phyloP scores from a whole-genome alignment of 2,797 vertebrate species.

The Streptopelia turtur region DNA sequence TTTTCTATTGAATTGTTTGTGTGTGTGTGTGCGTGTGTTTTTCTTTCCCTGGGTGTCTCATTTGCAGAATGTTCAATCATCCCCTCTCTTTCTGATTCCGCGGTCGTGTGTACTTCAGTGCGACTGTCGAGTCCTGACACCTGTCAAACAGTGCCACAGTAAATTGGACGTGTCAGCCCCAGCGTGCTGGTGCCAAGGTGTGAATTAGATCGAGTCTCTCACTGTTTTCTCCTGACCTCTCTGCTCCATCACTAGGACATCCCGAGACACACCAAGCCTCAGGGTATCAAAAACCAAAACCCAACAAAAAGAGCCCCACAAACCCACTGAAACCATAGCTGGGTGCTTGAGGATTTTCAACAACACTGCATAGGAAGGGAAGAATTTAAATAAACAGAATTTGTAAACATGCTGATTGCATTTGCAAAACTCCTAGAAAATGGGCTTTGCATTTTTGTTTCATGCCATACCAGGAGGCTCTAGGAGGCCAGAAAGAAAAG shows the following conservation, averaged over 20 bases:
- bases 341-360: background rate
- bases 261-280: background rate
- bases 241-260: slow-evolving; percentile 37
- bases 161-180: slow-evolving; percentile 72
- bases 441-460: background rate
- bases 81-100: slow-evolving; percentile 12
- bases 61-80: slow-evolving; percentile 67
- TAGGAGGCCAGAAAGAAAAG: background rate
- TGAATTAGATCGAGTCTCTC: slow-evolving; percentile 70
- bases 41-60: slow-evolving; percentile 70
- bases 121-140: slow-evolving; percentile 64
- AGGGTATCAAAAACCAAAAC: background rate
- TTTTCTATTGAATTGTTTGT: slow-evolving; percentile 27
- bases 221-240: slow-evolving; percentile 49
- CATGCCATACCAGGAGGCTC: background rate
- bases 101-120: slow-evolving; percentile 5
- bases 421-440: background rate
- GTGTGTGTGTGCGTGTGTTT: background rate
- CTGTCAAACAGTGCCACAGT: slow-evolving; percentile 70
- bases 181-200: slow-evolving; percentile 67
- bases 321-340: background rate
- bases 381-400: background rate
- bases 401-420: background rate
- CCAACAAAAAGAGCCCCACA: background rate
- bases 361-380: background rate